A percentile compares a stretch with the other conserved stretches of the same genome.
These are phyloP conservation scores for Microtus richardsoni DNA, from an alignment of 2,113 vertebrate genomes.

Conservation along the genomic window DNA sequence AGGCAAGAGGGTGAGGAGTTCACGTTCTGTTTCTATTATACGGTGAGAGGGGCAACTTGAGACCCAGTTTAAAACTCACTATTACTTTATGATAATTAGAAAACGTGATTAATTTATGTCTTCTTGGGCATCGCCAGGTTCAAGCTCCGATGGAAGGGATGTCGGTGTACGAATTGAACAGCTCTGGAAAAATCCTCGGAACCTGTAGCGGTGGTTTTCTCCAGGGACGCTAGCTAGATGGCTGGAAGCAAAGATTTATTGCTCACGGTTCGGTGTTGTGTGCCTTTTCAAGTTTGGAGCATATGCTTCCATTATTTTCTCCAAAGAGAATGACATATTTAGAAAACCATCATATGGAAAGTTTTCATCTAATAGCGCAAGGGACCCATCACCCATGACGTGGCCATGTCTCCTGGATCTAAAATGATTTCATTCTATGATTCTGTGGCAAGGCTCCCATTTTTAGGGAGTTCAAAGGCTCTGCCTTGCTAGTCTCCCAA, in stretches of 20 bases:
- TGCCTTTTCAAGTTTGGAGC: slow-evolving; percentile 18
- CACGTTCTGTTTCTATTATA: not conserved
- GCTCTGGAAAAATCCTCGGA: not conserved
- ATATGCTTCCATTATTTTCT: slow-evolving; percentile 20
- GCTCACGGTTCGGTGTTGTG: not conserved
- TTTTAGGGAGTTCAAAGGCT: slow-evolving; percentile 30
- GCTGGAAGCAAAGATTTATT: not conserved
- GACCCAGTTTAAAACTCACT: not conserved
- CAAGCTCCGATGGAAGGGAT: not conserved
- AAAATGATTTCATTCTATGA: not conserved
- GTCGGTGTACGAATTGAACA: not conserved
- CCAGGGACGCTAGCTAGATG: not conserved
- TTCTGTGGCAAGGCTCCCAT: not conserved
- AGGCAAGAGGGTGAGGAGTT: not conserved
- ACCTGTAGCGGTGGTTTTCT: not conserved
- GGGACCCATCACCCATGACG: not conserved
- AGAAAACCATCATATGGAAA: not conserved
- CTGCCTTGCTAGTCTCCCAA: not conserved
- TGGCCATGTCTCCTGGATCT: not conserved
- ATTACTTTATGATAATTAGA: slow-evolving; percentile 7
- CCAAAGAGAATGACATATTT: not conserved
- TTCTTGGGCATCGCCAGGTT: not conserved
- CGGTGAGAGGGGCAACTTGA: not conserved
- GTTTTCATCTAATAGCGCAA: slow-evolving; percentile 25
- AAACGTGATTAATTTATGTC: not conserved